Percentiles rank a stretch among this genome's conserved stretches.
Conservation (phyloP, 2,113 vertebrate genomes). For the Hippocampus mohnikei region DNA sequence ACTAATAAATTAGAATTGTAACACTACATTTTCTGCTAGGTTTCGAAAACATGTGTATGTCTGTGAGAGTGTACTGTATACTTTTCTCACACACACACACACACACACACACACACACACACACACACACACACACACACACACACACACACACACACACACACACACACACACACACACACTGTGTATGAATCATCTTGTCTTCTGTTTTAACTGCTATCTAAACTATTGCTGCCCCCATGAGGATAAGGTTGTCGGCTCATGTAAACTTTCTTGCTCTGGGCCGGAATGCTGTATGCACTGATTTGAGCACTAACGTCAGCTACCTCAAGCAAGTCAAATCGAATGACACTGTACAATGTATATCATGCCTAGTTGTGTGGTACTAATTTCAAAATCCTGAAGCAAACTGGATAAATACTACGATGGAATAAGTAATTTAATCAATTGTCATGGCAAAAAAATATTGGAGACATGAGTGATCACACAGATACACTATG, state of each 20-base stretch:
- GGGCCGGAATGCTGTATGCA: background rate
- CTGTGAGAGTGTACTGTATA: no score
- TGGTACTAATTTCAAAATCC: background rate
- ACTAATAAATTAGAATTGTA: no score
- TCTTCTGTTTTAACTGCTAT: background rate
- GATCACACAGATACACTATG: background rate
- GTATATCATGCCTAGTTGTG: background rate
- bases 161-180: no score
- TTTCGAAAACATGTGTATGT: no score
- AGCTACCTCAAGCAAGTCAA: background rate
- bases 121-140: no score
- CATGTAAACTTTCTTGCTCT: background rate
- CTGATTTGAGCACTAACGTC: no score
- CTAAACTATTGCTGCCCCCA: conserved; percentile 2
- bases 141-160: no score
- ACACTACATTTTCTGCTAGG: no score
- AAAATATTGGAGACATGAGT: background rate
- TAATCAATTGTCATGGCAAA: background rate
- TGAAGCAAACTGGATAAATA: background rate
- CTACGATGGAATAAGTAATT: background rate
- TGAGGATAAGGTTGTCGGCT: background rate
- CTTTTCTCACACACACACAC: no score
- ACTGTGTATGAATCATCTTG: no score
- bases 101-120: no score
- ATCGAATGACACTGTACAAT: background rate